These are phyloP conservation scores for Phalera bucephala DNA, from an alignment of 2,888 invertebrate species.

Conservation along the genomic window DNA sequence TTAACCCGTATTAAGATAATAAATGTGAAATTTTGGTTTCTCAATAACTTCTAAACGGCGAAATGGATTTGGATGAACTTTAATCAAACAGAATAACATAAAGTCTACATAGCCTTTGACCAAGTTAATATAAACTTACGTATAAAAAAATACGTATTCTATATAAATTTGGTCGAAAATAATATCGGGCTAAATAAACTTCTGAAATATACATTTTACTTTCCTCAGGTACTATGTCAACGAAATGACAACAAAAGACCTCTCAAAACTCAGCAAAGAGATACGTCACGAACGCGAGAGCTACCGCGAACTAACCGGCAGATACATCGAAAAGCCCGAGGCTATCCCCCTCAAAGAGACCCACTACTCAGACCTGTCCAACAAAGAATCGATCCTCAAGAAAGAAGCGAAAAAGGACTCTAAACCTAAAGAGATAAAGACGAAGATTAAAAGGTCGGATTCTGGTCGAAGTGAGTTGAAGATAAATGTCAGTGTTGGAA, in stretches of 20 bases:
- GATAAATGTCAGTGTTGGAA: constrained; percentile 68
- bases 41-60: no score
- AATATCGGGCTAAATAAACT: no score
- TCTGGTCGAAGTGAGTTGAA: constrained; percentile 66
- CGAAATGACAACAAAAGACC: constrained; percentile 72
- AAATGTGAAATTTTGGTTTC: no score
- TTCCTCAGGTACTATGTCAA: constrained; percentile 72
- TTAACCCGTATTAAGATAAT: no score
- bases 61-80: no score
- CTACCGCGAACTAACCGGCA: constrained; percentile 72
- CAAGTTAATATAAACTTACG: no score
- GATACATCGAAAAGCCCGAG: constrained; percentile 73
- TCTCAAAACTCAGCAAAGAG: constrained; percentile 74
- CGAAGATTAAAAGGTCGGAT: constrained; percentile 71
- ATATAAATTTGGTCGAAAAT: no score
- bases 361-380: constrained; percentile 61
- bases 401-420: constrained; percentile 59
- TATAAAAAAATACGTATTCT: no score
- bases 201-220: no score
- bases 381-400: constrained; percentile 57
- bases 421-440: constrained; percentile 68
- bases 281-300: constrained; percentile 75
- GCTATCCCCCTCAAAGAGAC: constrained; percentile 59
- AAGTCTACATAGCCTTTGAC: no score
- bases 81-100: no score